Evolutionary conservation across 2,113 vertebrate genomes (phyloP).

Genomic region (Cyanocitta stelleri): DNA sequence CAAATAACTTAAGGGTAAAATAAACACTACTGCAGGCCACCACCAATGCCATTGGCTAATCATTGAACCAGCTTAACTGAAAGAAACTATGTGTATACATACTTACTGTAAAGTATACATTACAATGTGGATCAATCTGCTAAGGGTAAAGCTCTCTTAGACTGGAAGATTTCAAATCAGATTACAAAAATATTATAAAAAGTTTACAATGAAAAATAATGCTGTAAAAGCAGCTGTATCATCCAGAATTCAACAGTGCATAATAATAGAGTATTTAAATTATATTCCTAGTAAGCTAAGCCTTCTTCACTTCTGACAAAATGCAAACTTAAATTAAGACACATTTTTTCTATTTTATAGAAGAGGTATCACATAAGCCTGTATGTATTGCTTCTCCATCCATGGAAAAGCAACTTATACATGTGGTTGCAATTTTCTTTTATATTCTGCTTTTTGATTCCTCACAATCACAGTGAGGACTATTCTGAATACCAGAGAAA

Average conservation of each 20-base stretch:
- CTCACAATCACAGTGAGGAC: not conserved
- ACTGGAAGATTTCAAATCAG: not conserved
- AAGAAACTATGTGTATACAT: not conserved
- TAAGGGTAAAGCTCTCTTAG: not conserved
- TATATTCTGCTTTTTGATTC: not conserved
- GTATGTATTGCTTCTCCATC: not conserved
- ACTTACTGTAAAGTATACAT: too few relatives aligned
- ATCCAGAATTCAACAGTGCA: not conserved
- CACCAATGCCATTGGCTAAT: not conserved
- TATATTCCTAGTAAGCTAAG: not conserved
- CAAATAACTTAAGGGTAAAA: not conserved
- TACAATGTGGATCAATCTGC: not conserved
- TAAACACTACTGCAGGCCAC: not conserved
- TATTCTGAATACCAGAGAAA: not conserved
- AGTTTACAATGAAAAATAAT: not conserved
- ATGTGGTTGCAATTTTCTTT: not conserved
- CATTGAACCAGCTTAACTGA: not conserved
- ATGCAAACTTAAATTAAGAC: not conserved
- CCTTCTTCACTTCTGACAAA: not conserved
- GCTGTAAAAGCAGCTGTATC: not conserved
- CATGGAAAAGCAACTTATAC: not conserved
- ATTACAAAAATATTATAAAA: not conserved
- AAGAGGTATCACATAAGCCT: not conserved
- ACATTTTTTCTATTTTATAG: not conserved
- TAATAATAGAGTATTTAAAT: not conserved